Evolutionary conservation across 1,140 invertebrate species (phyloP).

Genomic region (Aphidius gifuensis): DNA sequence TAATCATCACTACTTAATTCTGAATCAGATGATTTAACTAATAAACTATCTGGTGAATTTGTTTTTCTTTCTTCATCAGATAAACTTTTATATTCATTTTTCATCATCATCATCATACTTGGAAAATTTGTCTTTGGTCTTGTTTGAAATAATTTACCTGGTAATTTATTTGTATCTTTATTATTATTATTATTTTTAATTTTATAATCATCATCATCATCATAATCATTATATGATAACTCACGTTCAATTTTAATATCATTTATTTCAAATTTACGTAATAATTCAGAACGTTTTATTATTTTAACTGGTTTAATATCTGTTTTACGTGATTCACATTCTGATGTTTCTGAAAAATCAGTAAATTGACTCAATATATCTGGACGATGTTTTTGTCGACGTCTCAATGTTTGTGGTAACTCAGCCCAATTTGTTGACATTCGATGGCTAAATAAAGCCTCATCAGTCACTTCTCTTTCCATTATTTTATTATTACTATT

Average conservation of each 20-base stretch:
- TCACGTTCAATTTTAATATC: constrained; percentile 21
- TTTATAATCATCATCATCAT: not conserved
- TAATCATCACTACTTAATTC: constrained; percentile 51
- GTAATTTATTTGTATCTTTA: constrained; percentile 24
- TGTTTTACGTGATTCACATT: constrained; percentile 38
- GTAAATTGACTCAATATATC: constrained; percentile 52
- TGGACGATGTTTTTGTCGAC: constrained; percentile 48
- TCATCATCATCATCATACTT: constrained; percentile 23
- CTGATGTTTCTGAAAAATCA: constrained; percentile 45
- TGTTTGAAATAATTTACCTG: constrained; percentile 29
- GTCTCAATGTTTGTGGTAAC: constrained; percentile 48
- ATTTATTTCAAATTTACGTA: constrained; percentile 38
- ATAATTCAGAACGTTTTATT: constrained; percentile 44
- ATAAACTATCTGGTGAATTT: constrained; percentile 50
- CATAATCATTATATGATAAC: too few relatives aligned
- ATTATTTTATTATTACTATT: constrained; percentile 31
- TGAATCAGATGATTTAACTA: constrained; percentile 51
- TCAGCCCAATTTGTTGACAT: constrained; percentile 51
- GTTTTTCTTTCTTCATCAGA: constrained; percentile 52
- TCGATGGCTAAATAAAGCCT: constrained; percentile 46
- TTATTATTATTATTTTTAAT: constrained; percentile 22
- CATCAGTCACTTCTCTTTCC: constrained; percentile 52
- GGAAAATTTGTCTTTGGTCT: constrained; percentile 29
- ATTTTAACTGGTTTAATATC: constrained; percentile 34
- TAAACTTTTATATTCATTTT: constrained; percentile 29